Evolutionary conservation across 1,140 invertebrate genomes (phyloP).

Genomic region (Whitmania pigra): DNA sequence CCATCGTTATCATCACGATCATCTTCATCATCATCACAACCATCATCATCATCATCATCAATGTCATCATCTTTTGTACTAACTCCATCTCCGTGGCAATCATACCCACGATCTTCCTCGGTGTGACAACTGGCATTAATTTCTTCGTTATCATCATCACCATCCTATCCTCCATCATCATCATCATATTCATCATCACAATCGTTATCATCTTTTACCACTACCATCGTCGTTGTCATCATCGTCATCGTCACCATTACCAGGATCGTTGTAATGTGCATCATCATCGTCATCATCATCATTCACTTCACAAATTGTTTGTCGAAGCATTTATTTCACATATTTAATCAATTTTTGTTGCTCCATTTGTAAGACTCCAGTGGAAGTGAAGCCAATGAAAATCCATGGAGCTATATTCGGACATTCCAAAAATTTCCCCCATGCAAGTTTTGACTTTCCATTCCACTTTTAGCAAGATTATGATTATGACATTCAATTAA

Average conservation of each 20-base stretch:
- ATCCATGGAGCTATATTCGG: background rate
- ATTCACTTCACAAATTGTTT: background rate
- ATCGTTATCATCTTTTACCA: background rate
- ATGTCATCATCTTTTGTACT: background rate
- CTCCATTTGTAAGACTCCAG: too few relatives aligned
- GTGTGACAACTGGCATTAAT: background rate
- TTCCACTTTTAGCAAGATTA: background rate
- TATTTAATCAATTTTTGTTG: too few relatives aligned
- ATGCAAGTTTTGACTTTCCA: background rate
- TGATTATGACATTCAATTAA: background rate
- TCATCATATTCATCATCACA: background rate
- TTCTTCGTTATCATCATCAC: too few relatives aligned
- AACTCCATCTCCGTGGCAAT: background rate
- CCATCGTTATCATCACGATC: too few relatives aligned
- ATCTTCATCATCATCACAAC: background rate
- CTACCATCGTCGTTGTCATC: background rate
- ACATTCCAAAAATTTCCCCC: background rate
- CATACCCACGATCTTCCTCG: background rate
- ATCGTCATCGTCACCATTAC: constrained; percentile 7
- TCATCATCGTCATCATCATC: constrained; percentile 11
- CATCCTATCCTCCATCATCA: background rate
- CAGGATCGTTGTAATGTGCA: background rate
- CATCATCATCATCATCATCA: background rate
- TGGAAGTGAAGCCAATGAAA: background rate
- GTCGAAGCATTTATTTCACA: too few relatives aligned